A percentile compares a stretch with the other conserved stretches of the same genome.
Evolutionary conservation across 2,113 vertebrate species (phyloP).

Genomic region (Benitochromis conjunctus): DNA sequence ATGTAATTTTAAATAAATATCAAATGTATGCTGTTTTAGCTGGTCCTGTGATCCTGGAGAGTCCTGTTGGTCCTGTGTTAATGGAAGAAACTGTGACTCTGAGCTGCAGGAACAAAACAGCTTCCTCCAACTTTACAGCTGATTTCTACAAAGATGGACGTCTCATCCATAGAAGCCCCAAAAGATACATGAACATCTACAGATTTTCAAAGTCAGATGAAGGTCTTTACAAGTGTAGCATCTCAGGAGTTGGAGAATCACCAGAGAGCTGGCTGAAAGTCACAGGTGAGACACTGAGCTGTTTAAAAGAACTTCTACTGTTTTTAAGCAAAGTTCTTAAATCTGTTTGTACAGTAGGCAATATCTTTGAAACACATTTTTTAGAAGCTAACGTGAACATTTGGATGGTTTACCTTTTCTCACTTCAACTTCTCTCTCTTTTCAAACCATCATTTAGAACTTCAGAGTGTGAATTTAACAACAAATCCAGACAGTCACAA

Average conservation of each 20-base stretch:
- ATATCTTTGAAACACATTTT: too few species aligned
- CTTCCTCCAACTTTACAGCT: not conserved
- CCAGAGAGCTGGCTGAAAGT: not conserved
- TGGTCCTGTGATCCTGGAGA: not conserved
- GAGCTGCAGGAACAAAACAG: not conserved
- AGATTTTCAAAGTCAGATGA: not conserved
- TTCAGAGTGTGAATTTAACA: not conserved
- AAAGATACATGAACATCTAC: rapidly evolving
- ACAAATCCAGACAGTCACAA: not conserved
- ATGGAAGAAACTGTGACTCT: not conserved
- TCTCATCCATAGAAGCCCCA: not conserved
- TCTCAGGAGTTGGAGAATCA: not conserved
- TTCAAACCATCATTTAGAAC: too few species aligned
- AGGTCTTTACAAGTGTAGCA: not conserved
- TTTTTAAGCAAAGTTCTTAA: too few species aligned
- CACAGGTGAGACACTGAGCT: not conserved
- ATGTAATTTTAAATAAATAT: not conserved
- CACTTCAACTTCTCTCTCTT: not conserved
- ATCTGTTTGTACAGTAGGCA: too few species aligned
- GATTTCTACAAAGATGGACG: not conserved
- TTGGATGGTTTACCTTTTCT: not conserved
- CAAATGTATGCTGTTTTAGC: not conserved
- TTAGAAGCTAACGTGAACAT: not conserved
- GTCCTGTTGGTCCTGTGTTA: not conserved
- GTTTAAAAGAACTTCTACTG: too few species aligned